Base-by-base conservation (phyloP, 1,140 invertebrate species). In the Procambarus virginalis region DNA sequence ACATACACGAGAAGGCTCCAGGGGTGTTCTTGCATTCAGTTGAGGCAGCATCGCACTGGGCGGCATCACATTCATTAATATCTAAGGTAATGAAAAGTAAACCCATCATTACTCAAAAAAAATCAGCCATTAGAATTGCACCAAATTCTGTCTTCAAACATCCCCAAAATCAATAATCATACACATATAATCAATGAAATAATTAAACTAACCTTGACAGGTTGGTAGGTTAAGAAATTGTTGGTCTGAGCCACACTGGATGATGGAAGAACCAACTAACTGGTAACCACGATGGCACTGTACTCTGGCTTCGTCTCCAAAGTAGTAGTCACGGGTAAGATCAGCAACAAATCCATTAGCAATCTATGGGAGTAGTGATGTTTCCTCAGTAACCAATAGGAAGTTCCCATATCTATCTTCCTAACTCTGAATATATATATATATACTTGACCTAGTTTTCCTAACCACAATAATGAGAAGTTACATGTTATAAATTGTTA, bases 1-100 rank as follows among this genome's bases (percentile, higher is more conserved):
- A 99, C 92, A 97, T 97, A 93, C 98, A 99, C 86, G 96, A 96
- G 94, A 99, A 99, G 46, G 97, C 97, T 79, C 98, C 98, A 64
- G 97, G 96, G 45, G 96, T 96, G 93, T 99, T 99, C 80, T 96
- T 96, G 94, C 98, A 99, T 94, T 98, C 96, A 1, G 98, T 98
- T 4, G 97, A 98, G 4, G 96, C 97, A 34, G 96, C 94, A 94
- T 98, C 98, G 94, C 98, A 98, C 93, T 98, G 97, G 92, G 93
- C 92, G 76, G 97, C 97, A 2, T 95, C 95, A 94, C 98, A 99
- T 94, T 99, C 98, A 92, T 99, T 98, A 64, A 99, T 96, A 94
- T 99, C 98, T 95, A 91, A 2, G 89, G 20, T 10, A 84, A 83
- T 2, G 49, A 8, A 12, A 85, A 92, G 14, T 55, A 55, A 55